A percentile compares a stretch with the other conserved stretches of the same genome.
Evolutionary conservation across 2,113 vertebrate genomes (phyloP).

Genomic region (Chaetorhynchus papuensis): DNA sequence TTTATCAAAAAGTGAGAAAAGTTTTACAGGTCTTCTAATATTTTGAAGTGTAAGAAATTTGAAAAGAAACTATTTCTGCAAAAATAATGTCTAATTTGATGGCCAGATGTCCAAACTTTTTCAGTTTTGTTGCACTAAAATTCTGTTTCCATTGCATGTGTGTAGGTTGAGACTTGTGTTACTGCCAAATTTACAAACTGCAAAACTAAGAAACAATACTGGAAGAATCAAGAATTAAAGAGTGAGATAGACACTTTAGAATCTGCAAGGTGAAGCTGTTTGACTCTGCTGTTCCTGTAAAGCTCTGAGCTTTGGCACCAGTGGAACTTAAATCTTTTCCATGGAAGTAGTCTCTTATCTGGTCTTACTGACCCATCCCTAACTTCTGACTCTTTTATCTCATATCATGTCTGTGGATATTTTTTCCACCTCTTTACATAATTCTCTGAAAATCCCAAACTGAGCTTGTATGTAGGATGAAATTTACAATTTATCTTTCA

Average conservation of each 20-base stretch:
- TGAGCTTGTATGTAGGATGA: background rate
- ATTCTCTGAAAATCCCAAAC: background rate
- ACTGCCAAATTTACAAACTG: background rate
- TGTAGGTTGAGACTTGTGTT: background rate
- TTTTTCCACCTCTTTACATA: background rate
- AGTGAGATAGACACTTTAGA: background rate
- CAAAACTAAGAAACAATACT: background rate
- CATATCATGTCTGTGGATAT: background rate
- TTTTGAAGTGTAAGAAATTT: background rate
- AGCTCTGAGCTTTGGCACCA: background rate
- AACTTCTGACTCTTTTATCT: background rate
- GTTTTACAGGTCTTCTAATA: background rate
- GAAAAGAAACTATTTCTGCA: background rate
- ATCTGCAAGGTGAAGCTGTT: background rate
- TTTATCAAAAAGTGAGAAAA: background rate
- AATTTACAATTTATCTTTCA: background rate
- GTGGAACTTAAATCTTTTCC: background rate
- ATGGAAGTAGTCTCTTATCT: background rate
- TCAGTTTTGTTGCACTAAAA: background rate
- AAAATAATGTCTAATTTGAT: background rate
- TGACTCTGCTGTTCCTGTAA: background rate
- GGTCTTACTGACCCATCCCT: background rate
- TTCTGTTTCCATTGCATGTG: background rate
- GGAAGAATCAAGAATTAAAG: background rate
- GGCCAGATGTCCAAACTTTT: background rate